Evolutionary conservation across 2,797 vertebrate genomes (phyloP), one percentile per base, ranked within the genome.

Genomic region (Pygocentrus nattereri): DNA sequence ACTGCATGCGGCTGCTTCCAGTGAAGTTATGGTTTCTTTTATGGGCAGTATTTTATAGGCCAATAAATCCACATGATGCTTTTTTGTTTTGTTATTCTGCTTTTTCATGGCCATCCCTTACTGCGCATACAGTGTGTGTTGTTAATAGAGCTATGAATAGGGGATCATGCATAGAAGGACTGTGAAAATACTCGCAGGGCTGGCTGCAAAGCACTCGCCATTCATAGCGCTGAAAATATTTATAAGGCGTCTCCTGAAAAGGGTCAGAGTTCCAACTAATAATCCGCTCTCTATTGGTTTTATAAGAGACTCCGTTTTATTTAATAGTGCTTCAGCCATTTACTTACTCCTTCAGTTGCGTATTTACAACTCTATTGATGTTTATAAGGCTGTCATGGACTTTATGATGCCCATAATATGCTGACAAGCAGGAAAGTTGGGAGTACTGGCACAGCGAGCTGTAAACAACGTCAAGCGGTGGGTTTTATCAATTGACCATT

Each of bases 321-420:
- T 47, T 68, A 75, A 23, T 16, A 44, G 44, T 3, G 30, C n/a
- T 23, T 25, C 82, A 70, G 80, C 82, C 73, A 58, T 85, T 79
- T 85, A 44, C 49, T 62, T 80, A 54, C 62, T 77, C 75, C 13
- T 70, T 67, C 56, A 82, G n/a, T 84, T 81, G 77, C 79, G 79
- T 78, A 41, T 73, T 34, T 65, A 78, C 81, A 74, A 4, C 65
- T 72, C 76, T 79, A 88, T 34, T 68, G 50, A 80, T 56, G 76
- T 86, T 70, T 84, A 68, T 52, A 81, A 71, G 76, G 82, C 64
- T n/a, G 80, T 85, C 58, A 72, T 84, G 23, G 61, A 78, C 72
- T 85, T 78, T 78, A 80, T 65, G 54, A 74, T 73, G 23, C 72
- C 18, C 74, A 62, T 82, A 75, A 81, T 78, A 78, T 69, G 74